These are phyloP conservation scores for Myotis myotis DNA, from an alignment of 2,797 vertebrate genomes.

Conservation along the genomic window DNA sequence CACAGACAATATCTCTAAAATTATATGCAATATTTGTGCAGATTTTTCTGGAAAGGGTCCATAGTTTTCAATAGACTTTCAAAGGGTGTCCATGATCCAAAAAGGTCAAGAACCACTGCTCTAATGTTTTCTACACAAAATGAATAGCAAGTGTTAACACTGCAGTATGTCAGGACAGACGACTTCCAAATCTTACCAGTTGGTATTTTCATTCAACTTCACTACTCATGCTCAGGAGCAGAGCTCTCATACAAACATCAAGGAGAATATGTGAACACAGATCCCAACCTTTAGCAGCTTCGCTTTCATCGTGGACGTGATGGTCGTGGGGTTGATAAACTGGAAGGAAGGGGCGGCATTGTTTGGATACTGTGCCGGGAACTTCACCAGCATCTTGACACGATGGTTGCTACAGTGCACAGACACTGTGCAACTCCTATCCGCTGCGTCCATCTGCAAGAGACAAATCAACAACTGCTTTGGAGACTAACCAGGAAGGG, in stretches of 20 bases:
- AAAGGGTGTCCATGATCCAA: background rate
- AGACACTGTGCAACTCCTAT: slow-evolving; percentile 94
- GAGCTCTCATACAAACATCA: background rate
- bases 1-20: slow-evolving; percentile 22
- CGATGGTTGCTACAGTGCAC: slow-evolving; percentile 93
- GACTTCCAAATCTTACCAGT: background rate
- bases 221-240: background rate
- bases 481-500: background rate
- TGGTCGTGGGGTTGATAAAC: slow-evolving; percentile 95
- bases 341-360: slow-evolving; percentile 96
- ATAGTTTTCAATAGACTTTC: background rate
- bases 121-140: background rate
- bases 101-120: background rate
- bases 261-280: background rate
- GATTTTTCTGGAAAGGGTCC: background rate
- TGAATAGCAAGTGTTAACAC: background rate
- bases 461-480: slow-evolving; percentile 14
- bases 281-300: slow-evolving; percentile 96
- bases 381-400: slow-evolving; percentile 96
- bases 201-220: background rate
- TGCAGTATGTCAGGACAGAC: background rate
- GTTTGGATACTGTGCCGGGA: slow-evolving; percentile 96
- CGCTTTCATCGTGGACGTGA: slow-evolving; percentile 93
- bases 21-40: background rate
- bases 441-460: slow-evolving; percentile 94